Conservation (phyloP, 2,113 vertebrate genomes). For the Vulpes vulpes region DNA sequence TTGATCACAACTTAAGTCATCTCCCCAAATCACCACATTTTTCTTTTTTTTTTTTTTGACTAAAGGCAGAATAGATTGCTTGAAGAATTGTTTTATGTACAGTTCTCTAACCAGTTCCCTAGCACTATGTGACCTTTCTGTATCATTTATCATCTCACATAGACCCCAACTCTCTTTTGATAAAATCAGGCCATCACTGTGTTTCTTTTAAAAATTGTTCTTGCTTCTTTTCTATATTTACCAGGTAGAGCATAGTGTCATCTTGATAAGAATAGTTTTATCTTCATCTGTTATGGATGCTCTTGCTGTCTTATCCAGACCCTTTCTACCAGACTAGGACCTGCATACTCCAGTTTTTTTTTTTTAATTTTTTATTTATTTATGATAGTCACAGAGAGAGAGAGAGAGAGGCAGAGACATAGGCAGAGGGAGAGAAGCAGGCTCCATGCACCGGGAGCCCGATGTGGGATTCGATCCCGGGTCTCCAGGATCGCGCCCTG, state of each 20-base stretch:
- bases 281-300: background rate
- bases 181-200: background rate
- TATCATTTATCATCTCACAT: background rate
- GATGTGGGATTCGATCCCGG: too few relatives aligned
- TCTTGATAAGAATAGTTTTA: background rate
- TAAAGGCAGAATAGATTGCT: slow-evolving; percentile 48
- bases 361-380: too few relatives aligned
- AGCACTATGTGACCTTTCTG: background rate
- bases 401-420: too few relatives aligned
- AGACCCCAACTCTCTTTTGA: background rate
- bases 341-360: background rate
- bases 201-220: background rate
- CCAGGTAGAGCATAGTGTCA: background rate
- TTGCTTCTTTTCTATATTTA: background rate
- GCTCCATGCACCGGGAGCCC: too few relatives aligned
- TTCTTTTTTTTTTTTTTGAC: background rate
- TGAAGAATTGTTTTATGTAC: background rate
- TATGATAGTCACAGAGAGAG: too few relatives aligned
- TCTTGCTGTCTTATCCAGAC: background rate
- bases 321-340: background rate
- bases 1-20: slow-evolving; percentile 38
- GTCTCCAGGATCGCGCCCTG: too few relatives aligned
- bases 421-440: too few relatives aligned
- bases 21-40: background rate
- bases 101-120: slow-evolving; percentile 22